phyloP scores from a whole-genome alignment of 2,113 vertebrate species.

The Xenopus laevis region DNA sequence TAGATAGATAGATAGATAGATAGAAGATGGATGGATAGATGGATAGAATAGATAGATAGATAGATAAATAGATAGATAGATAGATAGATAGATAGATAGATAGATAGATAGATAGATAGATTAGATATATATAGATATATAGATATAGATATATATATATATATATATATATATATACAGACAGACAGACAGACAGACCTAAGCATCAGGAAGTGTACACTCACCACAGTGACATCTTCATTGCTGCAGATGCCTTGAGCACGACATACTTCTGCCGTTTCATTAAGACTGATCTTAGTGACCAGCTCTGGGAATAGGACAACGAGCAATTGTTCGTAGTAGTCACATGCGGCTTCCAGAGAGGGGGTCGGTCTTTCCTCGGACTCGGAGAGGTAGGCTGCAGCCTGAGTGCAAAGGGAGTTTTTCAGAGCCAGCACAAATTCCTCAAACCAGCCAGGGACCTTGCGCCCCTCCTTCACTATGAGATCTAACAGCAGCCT shows the following conservation, averaged over 20 bases:
- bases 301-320: slow-evolving; percentile 65
- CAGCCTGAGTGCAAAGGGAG: slow-evolving; percentile 59
- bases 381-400: slow-evolving; percentile 57
- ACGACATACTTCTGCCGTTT: slow-evolving; percentile 57
- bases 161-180: no score
- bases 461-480: slow-evolving; percentile 33
- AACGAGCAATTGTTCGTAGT: slow-evolving; percentile 62
- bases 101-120: no score
- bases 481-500: slow-evolving; percentile 64
- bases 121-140: no score
- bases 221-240: slow-evolving; percentile 62
- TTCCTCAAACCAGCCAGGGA: slow-evolving; percentile 61
- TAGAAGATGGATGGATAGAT: no score
- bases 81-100: no score
- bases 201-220: background rate
- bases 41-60: no score
- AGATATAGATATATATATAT: no score
- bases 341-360: slow-evolving; percentile 65
- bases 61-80: no score
- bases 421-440: slow-evolving; percentile 68
- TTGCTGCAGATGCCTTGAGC: slow-evolving; percentile 48
- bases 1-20: no score
- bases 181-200: no score
- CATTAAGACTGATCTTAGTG: slow-evolving; percentile 53
- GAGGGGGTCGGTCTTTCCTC: slow-evolving; percentile 59